phyloP scores from a whole-genome alignment of 2,797 vertebrate genomes.

The Pygocentrus nattereri region DNA sequence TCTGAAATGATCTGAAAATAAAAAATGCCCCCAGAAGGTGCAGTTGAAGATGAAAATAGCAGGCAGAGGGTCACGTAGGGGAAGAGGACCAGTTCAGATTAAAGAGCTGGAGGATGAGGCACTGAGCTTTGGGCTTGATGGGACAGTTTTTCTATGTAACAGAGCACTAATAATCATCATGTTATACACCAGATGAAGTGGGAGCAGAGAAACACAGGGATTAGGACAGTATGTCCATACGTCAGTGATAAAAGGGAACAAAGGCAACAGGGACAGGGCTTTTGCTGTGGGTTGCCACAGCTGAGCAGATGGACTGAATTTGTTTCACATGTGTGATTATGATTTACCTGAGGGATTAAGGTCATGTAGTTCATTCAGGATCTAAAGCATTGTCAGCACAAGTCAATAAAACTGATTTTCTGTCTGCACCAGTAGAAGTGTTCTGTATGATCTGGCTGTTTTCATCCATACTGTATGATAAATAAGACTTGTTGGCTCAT shows the following conservation, averaged over 20 bases:
- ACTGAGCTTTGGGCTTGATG: constrained; percentile 14
- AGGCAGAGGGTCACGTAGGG: neutral
- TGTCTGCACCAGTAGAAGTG: neutral
- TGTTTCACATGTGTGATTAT: neutral
- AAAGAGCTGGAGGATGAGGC: constrained; percentile 13
- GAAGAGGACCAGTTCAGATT: constrained; percentile 23
- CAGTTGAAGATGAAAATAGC: constrained; percentile 5
- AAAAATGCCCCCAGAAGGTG: constrained; percentile 11
- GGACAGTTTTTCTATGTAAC: constrained; percentile 32
- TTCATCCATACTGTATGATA: too few species aligned
- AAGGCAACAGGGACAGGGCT: neutral
- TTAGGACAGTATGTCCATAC: constrained; percentile 17
- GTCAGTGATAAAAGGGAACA: neutral
- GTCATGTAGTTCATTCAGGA: neutral
- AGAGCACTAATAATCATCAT: constrained; percentile 22
- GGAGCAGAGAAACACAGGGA: neutral
- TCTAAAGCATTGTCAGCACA: neutral
- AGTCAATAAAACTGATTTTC: neutral
- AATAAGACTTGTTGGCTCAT: too few species aligned
- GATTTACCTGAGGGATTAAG: neutral
- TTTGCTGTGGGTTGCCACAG: neutral
- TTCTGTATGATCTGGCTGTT: neutral
- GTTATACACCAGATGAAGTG: constrained; percentile 18
- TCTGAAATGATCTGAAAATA: neutral
- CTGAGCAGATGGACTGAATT: neutral